phyloP scores from a whole-genome alignment of 2,888 invertebrate genomes.

The Psococerastis gibbosa region DNA sequence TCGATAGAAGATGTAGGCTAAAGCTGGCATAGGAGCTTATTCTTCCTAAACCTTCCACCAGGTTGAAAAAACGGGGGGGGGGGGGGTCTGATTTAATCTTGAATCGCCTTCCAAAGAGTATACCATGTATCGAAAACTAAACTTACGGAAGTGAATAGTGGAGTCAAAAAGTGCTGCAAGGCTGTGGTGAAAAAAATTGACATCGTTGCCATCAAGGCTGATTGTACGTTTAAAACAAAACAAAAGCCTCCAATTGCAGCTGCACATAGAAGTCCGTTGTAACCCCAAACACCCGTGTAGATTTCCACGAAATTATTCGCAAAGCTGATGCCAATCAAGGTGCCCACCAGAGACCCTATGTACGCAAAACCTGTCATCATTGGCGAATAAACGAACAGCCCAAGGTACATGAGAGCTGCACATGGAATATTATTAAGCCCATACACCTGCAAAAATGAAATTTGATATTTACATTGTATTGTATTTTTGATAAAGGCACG shows the following conservation, averaged over 20 bases:
- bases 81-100: too few species aligned
- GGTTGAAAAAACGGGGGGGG: too few species aligned
- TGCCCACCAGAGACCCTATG: conserved; percentile 24
- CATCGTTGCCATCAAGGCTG: conserved; percentile 21
- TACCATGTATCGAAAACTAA: too few species aligned
- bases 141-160: conserved; percentile 22
- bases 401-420: conserved; percentile 25
- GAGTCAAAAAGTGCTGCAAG: conserved; percentile 22
- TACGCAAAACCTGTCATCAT: conserved; percentile 24
- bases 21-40: too few species aligned
- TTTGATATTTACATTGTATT: too few species aligned
- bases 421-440: conserved; percentile 24
- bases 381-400: conserved; percentile 27
- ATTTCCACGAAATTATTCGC: conserved; percentile 17
- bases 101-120: too few species aligned
- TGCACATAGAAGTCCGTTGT: conserved; percentile 26
- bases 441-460: conserved; percentile 27
- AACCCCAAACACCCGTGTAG: conserved; percentile 28
- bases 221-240: conserved; percentile 24
- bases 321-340: conserved; percentile 23
- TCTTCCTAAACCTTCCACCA: too few species aligned
- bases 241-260: conserved; percentile 26
- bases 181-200: conserved; percentile 24
- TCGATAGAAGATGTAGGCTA: too few species aligned
- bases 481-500: too few species aligned